phyloP scores from a whole-genome alignment of 2,113 vertebrate species.

The Hippoglossus stenolepis region DNA sequence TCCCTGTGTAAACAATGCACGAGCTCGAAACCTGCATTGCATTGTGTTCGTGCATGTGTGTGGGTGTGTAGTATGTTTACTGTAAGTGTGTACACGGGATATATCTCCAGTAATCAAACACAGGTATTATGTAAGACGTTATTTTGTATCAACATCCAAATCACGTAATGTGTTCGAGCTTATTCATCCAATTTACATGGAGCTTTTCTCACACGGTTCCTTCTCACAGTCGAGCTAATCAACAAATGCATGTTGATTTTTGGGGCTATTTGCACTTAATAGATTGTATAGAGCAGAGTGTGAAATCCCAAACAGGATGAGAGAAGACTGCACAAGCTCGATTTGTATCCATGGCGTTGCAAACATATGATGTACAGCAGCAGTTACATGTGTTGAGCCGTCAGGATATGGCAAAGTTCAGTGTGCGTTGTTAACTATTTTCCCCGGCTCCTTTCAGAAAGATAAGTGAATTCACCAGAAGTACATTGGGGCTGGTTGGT shows the following conservation, averaged over 20 bases:
- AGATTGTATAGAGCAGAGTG: neutral
- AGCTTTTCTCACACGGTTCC: neutral
- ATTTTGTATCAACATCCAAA: constrained; percentile 12
- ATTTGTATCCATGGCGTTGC: neutral
- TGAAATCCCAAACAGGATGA: neutral
- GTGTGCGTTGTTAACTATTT: neutral
- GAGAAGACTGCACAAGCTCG: neutral
- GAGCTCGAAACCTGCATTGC: neutral
- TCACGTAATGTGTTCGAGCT: neutral
- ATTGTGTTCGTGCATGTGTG: neutral
- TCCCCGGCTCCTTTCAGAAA: neutral
- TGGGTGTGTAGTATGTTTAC: neutral
- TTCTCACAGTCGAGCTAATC: neutral
- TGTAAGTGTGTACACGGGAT: neutral
- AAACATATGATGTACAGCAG: neutral
- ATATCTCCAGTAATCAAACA: constrained; percentile 20
- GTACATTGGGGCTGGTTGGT: neutral
- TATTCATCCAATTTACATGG: neutral
- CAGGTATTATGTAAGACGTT: constrained; percentile 11
- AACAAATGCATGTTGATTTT: neutral
- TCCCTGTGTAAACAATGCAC: constrained; percentile 4
- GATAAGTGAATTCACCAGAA: neutral
- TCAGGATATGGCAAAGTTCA: neutral
- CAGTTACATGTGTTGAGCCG: neutral
- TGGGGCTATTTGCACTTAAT: neutral